Percentiles rank a stretch among this genome's conserved stretches.
Evolutionary conservation across 2,113 vertebrate species (phyloP).

Genomic region (Phoenicopterus ruber): DNA sequence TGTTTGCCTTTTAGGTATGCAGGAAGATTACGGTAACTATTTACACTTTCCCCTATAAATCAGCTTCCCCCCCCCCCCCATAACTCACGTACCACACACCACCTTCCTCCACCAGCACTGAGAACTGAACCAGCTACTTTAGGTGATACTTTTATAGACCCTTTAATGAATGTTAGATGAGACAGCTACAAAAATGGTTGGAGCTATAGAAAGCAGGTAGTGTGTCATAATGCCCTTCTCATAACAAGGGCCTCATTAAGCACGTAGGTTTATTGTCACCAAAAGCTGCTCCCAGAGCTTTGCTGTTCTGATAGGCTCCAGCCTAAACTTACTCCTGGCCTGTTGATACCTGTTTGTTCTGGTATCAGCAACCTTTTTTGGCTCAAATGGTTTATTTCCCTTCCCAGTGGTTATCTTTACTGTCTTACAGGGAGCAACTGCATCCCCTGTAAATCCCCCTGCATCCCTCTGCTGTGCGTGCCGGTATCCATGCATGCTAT

Average conservation of each 20-base stretch:
- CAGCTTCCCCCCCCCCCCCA: background rate
- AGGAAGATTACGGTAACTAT: background rate
- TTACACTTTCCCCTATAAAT: background rate
- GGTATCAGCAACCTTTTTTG: background rate
- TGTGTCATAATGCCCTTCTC: background rate
- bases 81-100: background rate
- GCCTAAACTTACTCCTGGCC: background rate
- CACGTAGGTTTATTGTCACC: background rate
- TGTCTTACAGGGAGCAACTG: background rate
- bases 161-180: background rate
- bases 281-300: background rate
- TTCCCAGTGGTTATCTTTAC: background rate
- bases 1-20: background rate
- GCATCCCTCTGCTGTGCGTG: background rate
- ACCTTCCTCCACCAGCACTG: background rate
- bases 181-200: background rate
- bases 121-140: background rate
- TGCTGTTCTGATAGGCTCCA: background rate
- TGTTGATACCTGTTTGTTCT: background rate
- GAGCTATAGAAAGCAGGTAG: background rate
- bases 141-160: background rate
- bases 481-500: fast-evolving
- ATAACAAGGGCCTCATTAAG: background rate
- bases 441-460: background rate
- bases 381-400: background rate